These are phyloP conservation scores for Drosophila dives DNA, from an alignment of 2,888 invertebrate species.

Conservation along the genomic window DNA sequence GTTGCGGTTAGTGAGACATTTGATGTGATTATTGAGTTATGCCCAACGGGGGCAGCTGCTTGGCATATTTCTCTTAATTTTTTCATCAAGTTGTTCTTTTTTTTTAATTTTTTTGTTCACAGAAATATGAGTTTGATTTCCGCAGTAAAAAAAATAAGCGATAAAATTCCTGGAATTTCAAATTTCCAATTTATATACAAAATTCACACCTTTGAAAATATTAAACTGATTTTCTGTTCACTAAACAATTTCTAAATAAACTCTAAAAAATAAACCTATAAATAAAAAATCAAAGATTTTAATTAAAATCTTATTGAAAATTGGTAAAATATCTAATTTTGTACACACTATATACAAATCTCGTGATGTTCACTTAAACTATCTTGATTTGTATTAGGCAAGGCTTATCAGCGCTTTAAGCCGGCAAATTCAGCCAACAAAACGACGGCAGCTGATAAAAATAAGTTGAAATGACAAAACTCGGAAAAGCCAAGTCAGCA, in stretches of 20 bases:
- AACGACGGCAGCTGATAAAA: constrained; percentile 47
- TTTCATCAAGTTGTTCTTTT: constrained; percentile 70
- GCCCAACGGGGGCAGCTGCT: constrained; percentile 78
- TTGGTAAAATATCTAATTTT: background rate
- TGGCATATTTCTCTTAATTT: constrained; percentile 75
- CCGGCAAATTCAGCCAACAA: constrained; percentile 27
- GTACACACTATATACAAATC: background rate
- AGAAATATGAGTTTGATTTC: constrained; percentile 8
- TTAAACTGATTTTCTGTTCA: background rate
- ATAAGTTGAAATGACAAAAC: constrained; percentile 40
- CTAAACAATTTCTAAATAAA: background rate
- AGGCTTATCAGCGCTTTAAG: constrained; percentile 26
- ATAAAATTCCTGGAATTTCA: background rate
- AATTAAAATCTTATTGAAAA: background rate
- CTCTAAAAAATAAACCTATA: background rate
- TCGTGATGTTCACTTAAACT: background rate
- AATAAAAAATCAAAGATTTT: background rate
- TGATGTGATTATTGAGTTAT: constrained; percentile 80
- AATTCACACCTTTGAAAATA: background rate
- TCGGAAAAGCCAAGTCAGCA: constrained; percentile 53
- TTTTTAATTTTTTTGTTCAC: constrained; percentile 1
- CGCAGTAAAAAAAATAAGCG: background rate
- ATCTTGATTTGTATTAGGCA: constrained; percentile 2
- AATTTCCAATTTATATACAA: background rate
- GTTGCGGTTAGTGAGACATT: constrained; percentile 67